A percentile compares a stretch with the other conserved stretches of the same genome.
Evolutionary conservation across 1,140 invertebrate genomes (phyloP).

Genomic region (Leptinotarsa lineolata): DNA sequence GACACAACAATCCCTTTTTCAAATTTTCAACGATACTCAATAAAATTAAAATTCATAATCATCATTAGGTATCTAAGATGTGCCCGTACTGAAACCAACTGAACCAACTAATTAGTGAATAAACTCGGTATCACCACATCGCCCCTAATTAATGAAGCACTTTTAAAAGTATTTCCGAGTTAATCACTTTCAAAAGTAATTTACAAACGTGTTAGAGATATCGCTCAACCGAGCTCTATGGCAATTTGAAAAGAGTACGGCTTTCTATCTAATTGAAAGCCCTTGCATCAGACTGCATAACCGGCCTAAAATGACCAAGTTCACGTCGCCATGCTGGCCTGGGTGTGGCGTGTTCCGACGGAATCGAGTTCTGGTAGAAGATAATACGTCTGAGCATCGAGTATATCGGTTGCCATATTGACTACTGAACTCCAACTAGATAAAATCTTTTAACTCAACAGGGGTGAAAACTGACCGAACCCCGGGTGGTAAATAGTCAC

Average conservation of each 20-base stretch:
- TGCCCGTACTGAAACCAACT: too few relatives aligned
- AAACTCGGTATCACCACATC: neutral
- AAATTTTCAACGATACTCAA: too few relatives aligned
- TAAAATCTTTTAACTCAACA: too few relatives aligned
- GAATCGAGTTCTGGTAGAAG: neutral
- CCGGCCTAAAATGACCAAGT: neutral
- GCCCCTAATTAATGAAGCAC: neutral
- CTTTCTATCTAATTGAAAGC: neutral
- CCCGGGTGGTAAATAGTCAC: too few relatives aligned
- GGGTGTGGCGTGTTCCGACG: neutral
- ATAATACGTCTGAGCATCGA: neutral
- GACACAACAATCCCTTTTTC: too few relatives aligned
- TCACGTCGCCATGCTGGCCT: slow-evolving; percentile 1
- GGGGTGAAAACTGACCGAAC: too few relatives aligned
- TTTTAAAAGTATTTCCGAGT: neutral
- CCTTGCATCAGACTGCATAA: neutral
- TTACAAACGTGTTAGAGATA: neutral
- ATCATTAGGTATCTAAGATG: too few relatives aligned
- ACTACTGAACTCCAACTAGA: neutral
- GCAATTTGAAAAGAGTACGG: neutral
- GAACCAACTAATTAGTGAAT: too few relatives aligned
- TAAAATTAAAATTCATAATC: too few relatives aligned
- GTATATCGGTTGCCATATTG: neutral
- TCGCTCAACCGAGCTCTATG: neutral
- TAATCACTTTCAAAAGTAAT: too few relatives aligned